These are phyloP conservation scores for Forpus xanthops DNA, from an alignment of 2,797 vertebrate species.

Conservation along the genomic window DNA sequence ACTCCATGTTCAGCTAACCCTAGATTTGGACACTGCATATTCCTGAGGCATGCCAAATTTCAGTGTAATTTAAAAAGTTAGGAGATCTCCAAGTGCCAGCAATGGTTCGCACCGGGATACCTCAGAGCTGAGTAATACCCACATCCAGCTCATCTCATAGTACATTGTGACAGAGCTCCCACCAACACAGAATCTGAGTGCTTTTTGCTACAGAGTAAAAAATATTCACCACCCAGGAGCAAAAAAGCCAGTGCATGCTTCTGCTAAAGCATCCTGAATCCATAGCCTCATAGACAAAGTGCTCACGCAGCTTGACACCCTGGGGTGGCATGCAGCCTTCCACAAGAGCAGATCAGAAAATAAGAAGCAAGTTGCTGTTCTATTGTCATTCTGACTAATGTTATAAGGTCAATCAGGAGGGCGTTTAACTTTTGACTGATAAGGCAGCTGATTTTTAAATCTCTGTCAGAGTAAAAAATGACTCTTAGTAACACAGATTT, in stretches of 20 bases:
- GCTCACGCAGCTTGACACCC: neutral
- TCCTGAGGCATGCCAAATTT: neutral
- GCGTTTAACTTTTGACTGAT: slow-evolving; percentile 31
- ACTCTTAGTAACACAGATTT: slow-evolving; percentile 14
- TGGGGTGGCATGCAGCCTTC: neutral
- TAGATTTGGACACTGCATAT: neutral
- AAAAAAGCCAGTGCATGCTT: neutral
- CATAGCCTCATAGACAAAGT: neutral
- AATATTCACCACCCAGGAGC: neutral
- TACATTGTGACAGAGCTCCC: neutral
- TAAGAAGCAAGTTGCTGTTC: neutral
- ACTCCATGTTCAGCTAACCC: neutral
- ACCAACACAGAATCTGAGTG: neutral
- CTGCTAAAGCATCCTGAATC: neutral
- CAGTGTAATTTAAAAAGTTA: neutral
- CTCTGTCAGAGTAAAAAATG: neutral
- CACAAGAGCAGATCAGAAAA: neutral
- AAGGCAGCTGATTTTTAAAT: slow-evolving; percentile 8
- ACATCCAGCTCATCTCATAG: neutral
- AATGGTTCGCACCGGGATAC: neutral
- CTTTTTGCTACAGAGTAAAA: neutral
- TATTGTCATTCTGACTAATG: slow-evolving; percentile 16
- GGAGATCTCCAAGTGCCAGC: neutral
- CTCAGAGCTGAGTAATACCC: neutral
- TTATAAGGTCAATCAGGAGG: slow-evolving; percentile 42